phyloP scores from a whole-genome alignment of 2,113 vertebrate species.

The Raja brachyura region DNA sequence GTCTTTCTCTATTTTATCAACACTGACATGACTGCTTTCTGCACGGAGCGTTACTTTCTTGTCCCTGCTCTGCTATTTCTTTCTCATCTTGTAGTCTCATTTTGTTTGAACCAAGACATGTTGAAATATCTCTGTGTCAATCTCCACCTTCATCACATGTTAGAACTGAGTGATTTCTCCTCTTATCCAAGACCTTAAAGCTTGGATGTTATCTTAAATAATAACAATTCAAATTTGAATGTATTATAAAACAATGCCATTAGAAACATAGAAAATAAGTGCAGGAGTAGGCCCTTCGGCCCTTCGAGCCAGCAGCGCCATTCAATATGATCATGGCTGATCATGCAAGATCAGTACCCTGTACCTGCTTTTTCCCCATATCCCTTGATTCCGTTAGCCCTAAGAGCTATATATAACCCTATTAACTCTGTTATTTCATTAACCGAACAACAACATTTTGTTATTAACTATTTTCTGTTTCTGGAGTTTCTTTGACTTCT shows the following conservation, averaged over 20 bases:
- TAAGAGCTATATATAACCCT: too few relatives aligned
- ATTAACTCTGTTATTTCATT: neutral
- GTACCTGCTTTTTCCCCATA: too few relatives aligned
- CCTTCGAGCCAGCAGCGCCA: too few relatives aligned
- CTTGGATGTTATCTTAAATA: neutral
- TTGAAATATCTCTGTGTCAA: neutral
- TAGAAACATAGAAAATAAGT: too few relatives aligned
- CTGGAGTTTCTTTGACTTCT: neutral
- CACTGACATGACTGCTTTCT: neutral
- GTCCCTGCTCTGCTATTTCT: neutral
- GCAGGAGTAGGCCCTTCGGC: too few relatives aligned
- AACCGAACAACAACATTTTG: neutral
- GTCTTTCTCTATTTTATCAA: conserved; percentile 29
- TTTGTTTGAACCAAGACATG: neutral
- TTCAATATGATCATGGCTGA: too few relatives aligned
- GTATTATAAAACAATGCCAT: neutral
- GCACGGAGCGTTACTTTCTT: neutral
- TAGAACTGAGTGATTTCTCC: neutral
- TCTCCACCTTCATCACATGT: neutral
- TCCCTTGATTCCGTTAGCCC: too few relatives aligned
- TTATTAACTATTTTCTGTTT: neutral
- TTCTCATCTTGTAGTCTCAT: neutral
- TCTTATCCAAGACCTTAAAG: neutral
- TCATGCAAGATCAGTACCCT: too few relatives aligned
- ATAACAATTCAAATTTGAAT: neutral